Evolutionary conservation across 2,113 vertebrate species (phyloP).

Genomic region (Pluvianellus socialis): DNA sequence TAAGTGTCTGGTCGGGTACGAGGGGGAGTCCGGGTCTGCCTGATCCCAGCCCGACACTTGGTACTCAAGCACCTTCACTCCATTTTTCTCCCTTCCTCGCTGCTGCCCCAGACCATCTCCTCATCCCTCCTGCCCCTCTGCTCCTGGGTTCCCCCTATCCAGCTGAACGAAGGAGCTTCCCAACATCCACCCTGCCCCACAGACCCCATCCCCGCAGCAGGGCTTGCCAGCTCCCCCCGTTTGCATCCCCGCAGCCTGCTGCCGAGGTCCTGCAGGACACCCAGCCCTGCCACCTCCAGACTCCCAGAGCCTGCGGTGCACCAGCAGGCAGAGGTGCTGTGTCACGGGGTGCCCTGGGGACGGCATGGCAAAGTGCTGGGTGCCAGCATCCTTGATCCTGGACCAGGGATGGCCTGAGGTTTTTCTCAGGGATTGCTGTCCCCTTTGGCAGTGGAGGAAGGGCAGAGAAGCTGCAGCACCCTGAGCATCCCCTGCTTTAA

Average conservation of each 20-base stretch:
- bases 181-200: neutral
- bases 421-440: neutral
- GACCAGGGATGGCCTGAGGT: neutral
- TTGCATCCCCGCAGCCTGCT: neutral
- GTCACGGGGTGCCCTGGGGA: neutral
- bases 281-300: neutral
- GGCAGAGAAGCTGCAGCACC: neutral
- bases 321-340: rapidly evolving
- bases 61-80: neutral
- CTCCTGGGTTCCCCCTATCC: neutral
- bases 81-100: neutral
- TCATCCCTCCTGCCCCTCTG: neutral
- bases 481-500: neutral
- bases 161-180: neutral
- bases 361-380: neutral
- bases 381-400: neutral
- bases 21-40: neutral
- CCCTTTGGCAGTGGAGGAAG: neutral
- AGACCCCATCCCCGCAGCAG: neutral
- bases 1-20: neutral
- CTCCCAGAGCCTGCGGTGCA: rapidly evolving
- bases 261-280: neutral
- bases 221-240: rapidly evolving
- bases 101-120: neutral
- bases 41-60: neutral